A percentile compares a stretch with the other conserved stretches of the same genome.
Conservation (phyloP, 2,888 invertebrate genomes). For the Lucinisca nassula region DNA sequence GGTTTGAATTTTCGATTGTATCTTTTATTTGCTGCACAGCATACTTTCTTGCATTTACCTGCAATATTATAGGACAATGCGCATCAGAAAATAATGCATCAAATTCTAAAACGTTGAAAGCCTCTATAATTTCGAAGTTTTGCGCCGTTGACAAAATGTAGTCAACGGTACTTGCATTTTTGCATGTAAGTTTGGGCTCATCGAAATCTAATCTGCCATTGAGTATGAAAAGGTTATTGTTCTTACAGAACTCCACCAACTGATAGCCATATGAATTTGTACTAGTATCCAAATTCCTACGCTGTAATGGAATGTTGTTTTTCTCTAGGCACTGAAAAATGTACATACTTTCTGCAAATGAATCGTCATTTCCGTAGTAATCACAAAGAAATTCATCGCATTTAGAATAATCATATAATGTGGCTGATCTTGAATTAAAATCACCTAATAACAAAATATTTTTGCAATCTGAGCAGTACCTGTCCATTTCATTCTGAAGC, state of each 20-base stretch:
- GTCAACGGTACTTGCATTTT: not conserved
- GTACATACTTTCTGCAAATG: not conserved
- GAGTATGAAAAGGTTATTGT: not conserved
- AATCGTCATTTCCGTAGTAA: not conserved
- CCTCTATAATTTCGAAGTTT: not conserved
- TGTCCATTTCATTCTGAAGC: conserved; percentile 3
- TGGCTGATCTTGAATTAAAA: not conserved
- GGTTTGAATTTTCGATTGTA: not conserved
- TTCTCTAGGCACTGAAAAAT: not conserved
- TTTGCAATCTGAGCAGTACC: not conserved
- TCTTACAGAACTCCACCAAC: conserved; percentile 9
- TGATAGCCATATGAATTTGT: conserved; percentile 7
- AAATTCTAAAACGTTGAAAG: not conserved
- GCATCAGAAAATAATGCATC: not conserved
- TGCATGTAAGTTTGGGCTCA: not conserved
- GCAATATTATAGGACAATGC: not conserved
- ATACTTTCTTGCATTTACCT: not conserved
- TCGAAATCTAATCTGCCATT: conserved; percentile 7
- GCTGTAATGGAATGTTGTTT: not conserved
- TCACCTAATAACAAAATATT: conserved; percentile 3
- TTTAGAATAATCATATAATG: not conserved
- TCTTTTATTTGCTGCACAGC: not conserved
- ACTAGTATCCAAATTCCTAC: not conserved
- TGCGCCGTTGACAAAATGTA: not conserved
- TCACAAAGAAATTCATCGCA: not conserved